These are phyloP conservation scores for Tapirus indicus DNA, from an alignment of 2,797 vertebrate genomes.

Conservation along the genomic window DNA sequence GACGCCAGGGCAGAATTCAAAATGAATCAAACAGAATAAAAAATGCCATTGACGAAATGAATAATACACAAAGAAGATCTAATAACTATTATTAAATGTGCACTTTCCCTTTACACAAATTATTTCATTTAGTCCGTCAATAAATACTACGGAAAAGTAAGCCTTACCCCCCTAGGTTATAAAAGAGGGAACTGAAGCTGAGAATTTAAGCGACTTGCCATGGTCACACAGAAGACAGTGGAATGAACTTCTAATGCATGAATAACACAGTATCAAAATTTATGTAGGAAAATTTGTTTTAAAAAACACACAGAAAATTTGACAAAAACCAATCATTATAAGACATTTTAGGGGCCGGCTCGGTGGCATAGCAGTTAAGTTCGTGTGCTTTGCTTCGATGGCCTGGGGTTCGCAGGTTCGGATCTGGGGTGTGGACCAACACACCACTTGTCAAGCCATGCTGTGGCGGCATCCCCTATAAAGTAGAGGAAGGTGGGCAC, in stretches of 20 bases:
- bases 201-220: background rate
- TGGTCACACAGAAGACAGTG: background rate
- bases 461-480: no score
- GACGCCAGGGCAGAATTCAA: background rate
- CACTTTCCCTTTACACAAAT: background rate
- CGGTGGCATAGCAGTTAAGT: no score
- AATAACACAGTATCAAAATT: background rate
- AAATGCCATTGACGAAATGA: background rate
- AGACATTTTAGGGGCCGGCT: background rate
- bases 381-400: no score
- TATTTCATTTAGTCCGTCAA: background rate
- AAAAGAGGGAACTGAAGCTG: background rate
- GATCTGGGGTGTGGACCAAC: no score
- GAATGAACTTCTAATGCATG: background rate
- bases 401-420: no score
- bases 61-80: background rate
- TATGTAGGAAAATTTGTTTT: background rate
- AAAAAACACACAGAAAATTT: background rate
- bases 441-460: no score
- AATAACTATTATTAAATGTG: background rate
- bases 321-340: background rate
- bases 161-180: no score
- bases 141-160: background rate
- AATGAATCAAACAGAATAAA: background rate
- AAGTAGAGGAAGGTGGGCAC: no score